Conservation (phyloP, 2,888 invertebrate genomes). For the Creontiades dilutus region DNA sequence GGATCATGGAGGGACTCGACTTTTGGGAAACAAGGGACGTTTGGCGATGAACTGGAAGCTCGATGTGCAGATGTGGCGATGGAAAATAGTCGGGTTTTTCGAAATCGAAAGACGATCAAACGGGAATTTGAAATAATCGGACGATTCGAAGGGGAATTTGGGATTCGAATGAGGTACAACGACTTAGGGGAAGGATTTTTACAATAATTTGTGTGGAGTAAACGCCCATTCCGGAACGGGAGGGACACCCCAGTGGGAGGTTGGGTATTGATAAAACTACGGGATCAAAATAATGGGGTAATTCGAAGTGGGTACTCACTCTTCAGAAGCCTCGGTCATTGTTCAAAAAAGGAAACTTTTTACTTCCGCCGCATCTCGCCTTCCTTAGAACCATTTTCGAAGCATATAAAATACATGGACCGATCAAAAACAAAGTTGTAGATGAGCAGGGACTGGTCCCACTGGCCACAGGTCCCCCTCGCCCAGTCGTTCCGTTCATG, state of each 20-base stretch:
- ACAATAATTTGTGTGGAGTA: slow-evolving; percentile 63
- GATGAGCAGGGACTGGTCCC: slow-evolving; percentile 68
- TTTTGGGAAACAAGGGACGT: slow-evolving; percentile 1
- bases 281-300: slow-evolving; percentile 36
- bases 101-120: background rate
- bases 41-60: background rate
- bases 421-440: slow-evolving; percentile 66
- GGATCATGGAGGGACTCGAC: background rate
- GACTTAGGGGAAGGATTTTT: background rate
- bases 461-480: slow-evolving; percentile 57
- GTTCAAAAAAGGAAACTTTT: slow-evolving; percentile 90
- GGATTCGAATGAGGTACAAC: background rate
- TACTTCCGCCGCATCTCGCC: slow-evolving; percentile 90
- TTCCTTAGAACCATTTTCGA: slow-evolving; percentile 91
- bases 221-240: slow-evolving; percentile 73
- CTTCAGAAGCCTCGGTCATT: slow-evolving; percentile 95
- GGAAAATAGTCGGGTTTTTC: background rate
- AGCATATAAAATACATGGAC: slow-evolving; percentile 80
- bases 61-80: background rate
- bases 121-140: background rate
- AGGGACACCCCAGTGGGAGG: slow-evolving; percentile 62
- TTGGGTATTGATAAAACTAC: slow-evolving; percentile 68
- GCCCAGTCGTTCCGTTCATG: slow-evolving; percentile 56
- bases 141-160: background rate
- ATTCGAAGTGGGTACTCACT: slow-evolving; percentile 82